Percentiles rank a stretch among this genome's conserved stretches.
Evolutionary conservation across 1,140 invertebrate species (phyloP).

Genomic region (Bradysia coprophila): DNA sequence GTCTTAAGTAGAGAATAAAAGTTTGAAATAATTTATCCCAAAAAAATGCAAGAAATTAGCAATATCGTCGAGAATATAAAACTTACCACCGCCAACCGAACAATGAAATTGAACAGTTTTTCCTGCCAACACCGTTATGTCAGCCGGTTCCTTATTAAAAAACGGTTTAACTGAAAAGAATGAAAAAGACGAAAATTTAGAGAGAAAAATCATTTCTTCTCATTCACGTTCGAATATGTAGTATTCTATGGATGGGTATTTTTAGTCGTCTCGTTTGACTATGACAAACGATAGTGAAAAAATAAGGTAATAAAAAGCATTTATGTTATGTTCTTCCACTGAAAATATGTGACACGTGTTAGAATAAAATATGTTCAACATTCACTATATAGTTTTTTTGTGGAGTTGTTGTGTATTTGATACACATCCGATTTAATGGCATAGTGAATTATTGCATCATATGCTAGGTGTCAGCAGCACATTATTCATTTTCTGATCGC

Average conservation of each 20-base stretch:
- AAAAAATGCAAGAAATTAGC: too few species aligned
- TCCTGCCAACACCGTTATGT: conserved; percentile 62
- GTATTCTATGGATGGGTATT: too few species aligned
- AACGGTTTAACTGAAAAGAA: conserved; percentile 65
- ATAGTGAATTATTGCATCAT: conserved; percentile 1
- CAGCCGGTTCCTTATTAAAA: conserved; percentile 67
- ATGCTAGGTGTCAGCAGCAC: conserved; percentile 1
- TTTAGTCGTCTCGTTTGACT: too few species aligned
- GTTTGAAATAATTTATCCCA: too few species aligned
- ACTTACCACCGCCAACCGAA: conserved; percentile 72
- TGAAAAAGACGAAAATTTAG: conserved; percentile 12
- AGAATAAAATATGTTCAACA: background rate
- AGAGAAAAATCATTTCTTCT: conserved; percentile 1
- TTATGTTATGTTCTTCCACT: too few species aligned
- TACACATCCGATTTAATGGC: background rate
- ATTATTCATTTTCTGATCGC: background rate
- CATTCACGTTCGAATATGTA: too few species aligned
- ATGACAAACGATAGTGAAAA: too few species aligned
- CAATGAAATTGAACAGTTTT: conserved; percentile 75
- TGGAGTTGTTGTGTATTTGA: too few species aligned
- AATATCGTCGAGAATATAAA: too few species aligned
- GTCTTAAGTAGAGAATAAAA: too few species aligned
- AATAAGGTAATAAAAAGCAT: too few species aligned
- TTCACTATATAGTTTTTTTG: too few species aligned
- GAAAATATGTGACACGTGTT: background rate